A percentile compares a stretch with the other conserved stretches of the same genome.
These are phyloP conservation scores for Meloidogyne hapla DNA, from an alignment of 1,140 invertebrate species.

Conservation along the genomic window DNA sequence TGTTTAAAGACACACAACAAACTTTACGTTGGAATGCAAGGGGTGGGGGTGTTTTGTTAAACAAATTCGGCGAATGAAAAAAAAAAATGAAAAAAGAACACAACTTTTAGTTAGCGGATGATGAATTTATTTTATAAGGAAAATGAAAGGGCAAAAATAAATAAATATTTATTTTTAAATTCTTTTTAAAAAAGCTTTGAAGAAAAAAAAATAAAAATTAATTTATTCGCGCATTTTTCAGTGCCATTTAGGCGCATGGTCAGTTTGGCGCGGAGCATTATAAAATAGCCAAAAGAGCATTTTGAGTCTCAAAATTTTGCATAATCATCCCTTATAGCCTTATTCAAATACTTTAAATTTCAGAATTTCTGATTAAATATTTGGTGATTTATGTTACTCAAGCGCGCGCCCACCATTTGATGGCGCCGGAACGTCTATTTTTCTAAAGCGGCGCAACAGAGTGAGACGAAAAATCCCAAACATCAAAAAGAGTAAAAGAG, in stretches of 20 bases:
- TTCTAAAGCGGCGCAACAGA: neutral
- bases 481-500: neutral
- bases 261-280: too few relatives aligned
- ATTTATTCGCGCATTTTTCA: neutral
- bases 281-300: too few relatives aligned
- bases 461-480: slow-evolving; percentile 4
- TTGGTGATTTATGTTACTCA: neutral
- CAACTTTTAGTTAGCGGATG: neutral
- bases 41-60: neutral
- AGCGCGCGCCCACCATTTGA: neutral
- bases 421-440: neutral
- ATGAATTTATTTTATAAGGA: neutral
- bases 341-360: too few relatives aligned
- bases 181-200: neutral
- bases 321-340: too few relatives aligned
- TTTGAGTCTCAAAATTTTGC: too few relatives aligned
- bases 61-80: slow-evolving; percentile 1
- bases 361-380: too few relatives aligned
- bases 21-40: neutral
- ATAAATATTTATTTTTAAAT: neutral
- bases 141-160: slow-evolving; percentile 6
- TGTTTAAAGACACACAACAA: neutral
- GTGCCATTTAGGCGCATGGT: neutral
- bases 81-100: neutral
- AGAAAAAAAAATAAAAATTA: neutral